Percentiles rank a stretch among this genome's conserved stretches.
Evolutionary conservation across 2,113 vertebrate species (phyloP).

Genomic region (Clupea harengus): DNA sequence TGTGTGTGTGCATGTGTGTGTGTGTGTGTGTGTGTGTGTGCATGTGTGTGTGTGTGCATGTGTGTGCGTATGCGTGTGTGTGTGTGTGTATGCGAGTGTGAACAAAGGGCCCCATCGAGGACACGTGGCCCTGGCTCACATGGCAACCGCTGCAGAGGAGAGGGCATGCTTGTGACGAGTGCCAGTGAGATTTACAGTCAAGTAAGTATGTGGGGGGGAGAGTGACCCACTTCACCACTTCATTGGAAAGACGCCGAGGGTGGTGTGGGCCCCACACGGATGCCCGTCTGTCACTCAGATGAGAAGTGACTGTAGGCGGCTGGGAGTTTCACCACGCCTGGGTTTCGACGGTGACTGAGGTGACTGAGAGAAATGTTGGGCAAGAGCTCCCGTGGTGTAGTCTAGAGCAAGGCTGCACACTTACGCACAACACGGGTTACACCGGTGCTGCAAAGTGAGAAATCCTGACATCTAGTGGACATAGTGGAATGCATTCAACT

Average conservation of each 20-base stretch:
- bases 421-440: too few species aligned
- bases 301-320: background rate
- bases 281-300: background rate
- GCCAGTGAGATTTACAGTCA: background rate
- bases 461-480: slow-evolving; percentile 2
- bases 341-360: background rate
- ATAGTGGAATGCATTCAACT: background rate
- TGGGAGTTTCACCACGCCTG: background rate
- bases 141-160: background rate
- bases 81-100: background rate
- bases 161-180: background rate
- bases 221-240: background rate
- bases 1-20: too few species aligned
- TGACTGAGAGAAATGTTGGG: background rate
- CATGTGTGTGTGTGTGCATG: too few species aligned
- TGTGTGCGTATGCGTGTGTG: background rate
- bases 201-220: background rate
- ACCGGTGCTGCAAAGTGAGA: background rate
- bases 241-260: background rate
- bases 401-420: background rate
- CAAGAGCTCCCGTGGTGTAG: background rate
- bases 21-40: too few species aligned
- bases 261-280: background rate
- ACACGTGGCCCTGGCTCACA: background rate
- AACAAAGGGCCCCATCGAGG: background rate